These are phyloP conservation scores for Umimayanthus chanpuru DNA, from an alignment of 92 coral and sea anemone species.

Conservation along the genomic window DNA sequence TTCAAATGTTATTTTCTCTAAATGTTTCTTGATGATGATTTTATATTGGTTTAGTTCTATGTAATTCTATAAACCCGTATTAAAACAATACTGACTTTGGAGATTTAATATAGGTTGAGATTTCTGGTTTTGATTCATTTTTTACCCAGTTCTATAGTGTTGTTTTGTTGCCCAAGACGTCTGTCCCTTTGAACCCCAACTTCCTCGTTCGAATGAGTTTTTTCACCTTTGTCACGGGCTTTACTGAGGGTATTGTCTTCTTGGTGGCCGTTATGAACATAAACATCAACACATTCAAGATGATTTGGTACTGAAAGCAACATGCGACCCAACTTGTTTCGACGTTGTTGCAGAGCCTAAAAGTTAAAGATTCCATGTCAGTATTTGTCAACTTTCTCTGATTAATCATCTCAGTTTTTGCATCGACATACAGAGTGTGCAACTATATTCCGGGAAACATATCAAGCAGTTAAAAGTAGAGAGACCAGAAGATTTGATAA, in stretches of 20 bases:
- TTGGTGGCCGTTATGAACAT: slow-evolving; percentile 64
- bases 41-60: no score
- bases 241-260: slow-evolving; percentile 23
- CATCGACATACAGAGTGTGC: no score
- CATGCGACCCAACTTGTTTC: slow-evolving; percentile 60
- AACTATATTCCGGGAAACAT: no score
- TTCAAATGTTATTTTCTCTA: no score
- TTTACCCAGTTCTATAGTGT: no score
- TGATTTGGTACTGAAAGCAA: slow-evolving; percentile 77
- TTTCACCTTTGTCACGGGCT: slow-evolving; percentile 69
- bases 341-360: slow-evolving; percentile 71
- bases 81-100: no score
- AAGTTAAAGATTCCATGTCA: not conserved
- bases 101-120: no score
- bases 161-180: not conserved
- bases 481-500: not conserved
- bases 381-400: not conserved
- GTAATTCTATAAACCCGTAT: no score
- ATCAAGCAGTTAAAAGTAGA: not conserved
- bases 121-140: no score
- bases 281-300: slow-evolving; percentile 69
- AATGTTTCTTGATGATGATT: no score
- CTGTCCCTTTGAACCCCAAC: not conserved
- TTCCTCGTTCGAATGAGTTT: not conserved
- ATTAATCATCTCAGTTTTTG: not conserved